A percentile compares a stretch with the other conserved stretches of the same genome.
These are phyloP conservation scores for Spisula solida DNA, from an alignment of 2,888 invertebrate species.

Conservation along the genomic window DNA sequence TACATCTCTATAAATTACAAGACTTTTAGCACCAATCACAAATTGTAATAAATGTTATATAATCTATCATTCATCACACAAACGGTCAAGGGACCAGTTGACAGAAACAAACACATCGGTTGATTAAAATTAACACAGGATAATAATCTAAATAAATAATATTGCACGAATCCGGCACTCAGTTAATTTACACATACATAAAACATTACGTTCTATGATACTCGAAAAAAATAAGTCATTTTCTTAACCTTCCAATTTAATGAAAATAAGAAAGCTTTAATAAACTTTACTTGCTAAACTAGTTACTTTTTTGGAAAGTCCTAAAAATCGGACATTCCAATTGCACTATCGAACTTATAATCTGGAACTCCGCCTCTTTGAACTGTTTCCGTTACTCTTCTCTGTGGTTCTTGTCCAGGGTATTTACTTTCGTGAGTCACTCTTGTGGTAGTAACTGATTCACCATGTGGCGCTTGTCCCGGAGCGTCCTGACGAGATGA, in stretches of 20 bases:
- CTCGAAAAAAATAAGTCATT: slow-evolving; percentile 39
- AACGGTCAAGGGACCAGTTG: neutral
- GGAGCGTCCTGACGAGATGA: slow-evolving; percentile 46
- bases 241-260: slow-evolving; percentile 4
- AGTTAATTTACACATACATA: slow-evolving; percentile 33
- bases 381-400: slow-evolving; percentile 66
- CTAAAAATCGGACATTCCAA: slow-evolving; percentile 70
- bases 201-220: slow-evolving; percentile 13
- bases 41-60: neutral
- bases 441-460: slow-evolving; percentile 60
- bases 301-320: slow-evolving; percentile 39
- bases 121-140: slow-evolving; percentile 5
- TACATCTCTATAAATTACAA: neutral
- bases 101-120: neutral
- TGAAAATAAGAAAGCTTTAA: slow-evolving; percentile 37
- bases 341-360: slow-evolving; percentile 54
- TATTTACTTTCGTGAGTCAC: slow-evolving; percentile 57
- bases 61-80: neutral
- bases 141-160: slow-evolving; percentile 28
- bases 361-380: slow-evolving; percentile 48
- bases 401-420: slow-evolving; percentile 68
- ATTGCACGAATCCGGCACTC: slow-evolving; percentile 61
- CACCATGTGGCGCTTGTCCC: slow-evolving; percentile 57
- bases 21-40: neutral
- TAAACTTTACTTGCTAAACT: slow-evolving; percentile 27